These are phyloP conservation scores for Synanceia verrucosa DNA, from an alignment of 2,797 vertebrate species.

Conservation along the genomic window DNA sequence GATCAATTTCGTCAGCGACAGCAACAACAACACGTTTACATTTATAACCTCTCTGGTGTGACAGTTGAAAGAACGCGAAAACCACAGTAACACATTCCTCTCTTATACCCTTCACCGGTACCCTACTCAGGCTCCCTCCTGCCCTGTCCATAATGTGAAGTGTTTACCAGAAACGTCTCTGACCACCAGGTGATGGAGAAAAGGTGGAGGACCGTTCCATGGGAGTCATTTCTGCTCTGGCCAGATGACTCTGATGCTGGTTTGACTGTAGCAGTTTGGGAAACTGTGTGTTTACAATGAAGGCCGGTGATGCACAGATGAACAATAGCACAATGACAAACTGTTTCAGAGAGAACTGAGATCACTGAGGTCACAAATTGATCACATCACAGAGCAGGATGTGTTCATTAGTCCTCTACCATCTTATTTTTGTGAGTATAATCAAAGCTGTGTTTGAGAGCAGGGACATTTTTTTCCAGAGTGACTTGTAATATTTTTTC, in stretches of 20 bases:
- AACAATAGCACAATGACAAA: slow-evolving; percentile 74
- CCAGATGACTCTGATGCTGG: slow-evolving; percentile 37
- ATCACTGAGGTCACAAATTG: slow-evolving; percentile 32
- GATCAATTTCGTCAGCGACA: slow-evolving; percentile 81
- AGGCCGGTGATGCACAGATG: slow-evolving; percentile 59
- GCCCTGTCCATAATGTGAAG: slow-evolving; percentile 46
- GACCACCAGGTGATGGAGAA: slow-evolving; percentile 11
- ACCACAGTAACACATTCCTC: slow-evolving; percentile 46
- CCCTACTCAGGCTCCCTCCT: slow-evolving; percentile 60
- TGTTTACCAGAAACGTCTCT: slow-evolving; percentile 72
- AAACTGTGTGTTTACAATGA: slow-evolving; percentile 71
- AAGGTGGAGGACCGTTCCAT: slow-evolving; percentile 16
- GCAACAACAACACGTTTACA: slow-evolving; percentile 79
- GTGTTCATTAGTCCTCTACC: slow-evolving; percentile 26
- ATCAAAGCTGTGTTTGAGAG: slow-evolving; percentile 45
- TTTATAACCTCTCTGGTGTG: slow-evolving; percentile 85
- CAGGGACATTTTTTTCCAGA: slow-evolving; percentile 52
- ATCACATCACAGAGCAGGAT: slow-evolving; percentile 49
- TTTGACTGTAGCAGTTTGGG: slow-evolving; percentile 50
- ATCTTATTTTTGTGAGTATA: slow-evolving; percentile 51
- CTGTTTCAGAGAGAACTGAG: slow-evolving; percentile 41
- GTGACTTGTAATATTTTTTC: slow-evolving; percentile 66
- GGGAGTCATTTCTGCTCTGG: slow-evolving; percentile 40
- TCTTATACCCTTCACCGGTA: slow-evolving; percentile 41
- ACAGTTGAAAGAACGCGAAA: slow-evolving; percentile 28